phyloP scores from a whole-genome alignment of 1,140 invertebrate genomes.

The Sycophila sp. region DNA sequence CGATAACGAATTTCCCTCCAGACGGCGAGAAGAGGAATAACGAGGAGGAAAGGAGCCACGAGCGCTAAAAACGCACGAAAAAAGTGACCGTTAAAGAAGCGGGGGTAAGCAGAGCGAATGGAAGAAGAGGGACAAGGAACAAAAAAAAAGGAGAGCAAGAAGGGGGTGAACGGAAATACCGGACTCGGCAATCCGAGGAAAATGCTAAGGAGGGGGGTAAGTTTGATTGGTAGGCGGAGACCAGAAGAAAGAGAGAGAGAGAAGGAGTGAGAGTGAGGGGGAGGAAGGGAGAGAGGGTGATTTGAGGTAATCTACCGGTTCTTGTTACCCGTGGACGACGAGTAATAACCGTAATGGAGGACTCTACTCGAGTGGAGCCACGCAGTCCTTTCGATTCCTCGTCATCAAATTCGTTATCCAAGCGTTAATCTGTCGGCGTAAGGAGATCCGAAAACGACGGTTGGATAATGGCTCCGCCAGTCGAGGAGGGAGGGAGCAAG shows the following conservation, averaged over 20 bases:
- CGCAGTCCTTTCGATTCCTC: conserved; percentile 14
- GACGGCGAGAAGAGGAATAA: conserved; percentile 13
- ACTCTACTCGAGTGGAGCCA: background rate
- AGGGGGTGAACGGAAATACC: conserved; percentile 47
- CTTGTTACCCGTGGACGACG: conserved; percentile 57
- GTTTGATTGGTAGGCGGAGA: too few relatives aligned
- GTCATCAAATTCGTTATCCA: background rate
- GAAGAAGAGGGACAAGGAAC: background rate
- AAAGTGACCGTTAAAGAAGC: background rate
- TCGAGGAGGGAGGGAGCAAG: too few relatives aligned
- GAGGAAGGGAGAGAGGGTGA: conserved; percentile 59
- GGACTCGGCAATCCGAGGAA: conserved; percentile 29
- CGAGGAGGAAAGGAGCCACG: background rate
- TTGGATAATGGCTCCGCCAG: too few relatives aligned
- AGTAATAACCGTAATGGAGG: conserved; percentile 59
- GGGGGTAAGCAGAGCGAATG: background rate
- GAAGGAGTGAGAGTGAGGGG: conserved; percentile 48
- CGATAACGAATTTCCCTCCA: conserved; percentile 49
- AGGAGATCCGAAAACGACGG: too few relatives aligned
- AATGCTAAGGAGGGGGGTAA: background rate
- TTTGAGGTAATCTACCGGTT: conserved; percentile 60
- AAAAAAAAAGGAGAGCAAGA: conserved; percentile 36
- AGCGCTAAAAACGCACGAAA: background rate
- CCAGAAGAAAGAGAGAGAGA: background rate
- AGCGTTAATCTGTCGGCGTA: background rate